A percentile compares a stretch with the other conserved stretches of the same genome.
These are phyloP conservation scores for Bungarus multicinctus DNA, from an alignment of 2,113 vertebrate species.

Conservation along the genomic window DNA sequence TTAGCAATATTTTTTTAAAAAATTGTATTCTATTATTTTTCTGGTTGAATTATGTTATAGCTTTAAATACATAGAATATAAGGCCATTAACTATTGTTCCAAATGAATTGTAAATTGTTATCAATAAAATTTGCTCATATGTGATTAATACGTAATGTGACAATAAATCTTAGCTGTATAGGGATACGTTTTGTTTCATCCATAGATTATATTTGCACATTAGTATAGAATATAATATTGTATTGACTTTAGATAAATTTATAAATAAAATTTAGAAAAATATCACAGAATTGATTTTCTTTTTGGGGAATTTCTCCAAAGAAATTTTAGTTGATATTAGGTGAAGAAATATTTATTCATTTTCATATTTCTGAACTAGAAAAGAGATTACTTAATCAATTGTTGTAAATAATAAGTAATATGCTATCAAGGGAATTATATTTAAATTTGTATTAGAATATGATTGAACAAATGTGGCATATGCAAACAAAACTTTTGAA, in stretches of 20 bases:
- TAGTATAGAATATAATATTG: not conserved
- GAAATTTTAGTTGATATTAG: not conserved
- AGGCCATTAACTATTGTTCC: not conserved
- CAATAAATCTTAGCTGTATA: not conserved
- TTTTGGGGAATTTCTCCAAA: not conserved
- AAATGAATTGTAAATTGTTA: not conserved
- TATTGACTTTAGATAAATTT: not conserved
- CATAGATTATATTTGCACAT: not conserved
- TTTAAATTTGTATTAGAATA: not conserved
- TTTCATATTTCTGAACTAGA: not conserved
- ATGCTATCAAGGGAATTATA: not conserved
- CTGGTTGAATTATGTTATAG: not conserved
- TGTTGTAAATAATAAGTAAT: not conserved
- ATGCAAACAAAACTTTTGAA: not conserved
- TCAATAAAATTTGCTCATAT: not conserved
- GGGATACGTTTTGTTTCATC: not conserved
- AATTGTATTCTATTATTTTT: not conserved
- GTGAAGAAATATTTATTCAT: not conserved
- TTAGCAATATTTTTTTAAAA: not conserved
- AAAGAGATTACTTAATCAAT: not conserved
- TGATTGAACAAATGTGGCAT: not conserved
- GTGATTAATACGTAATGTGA: not conserved
- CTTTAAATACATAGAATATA: not conserved
- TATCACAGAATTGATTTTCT: not conserved
- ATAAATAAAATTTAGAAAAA: not conserved